These are phyloP conservation scores for Zaprionus camerounensis DNA, from an alignment of 1,140 invertebrate species.

Conservation along the genomic window DNA sequence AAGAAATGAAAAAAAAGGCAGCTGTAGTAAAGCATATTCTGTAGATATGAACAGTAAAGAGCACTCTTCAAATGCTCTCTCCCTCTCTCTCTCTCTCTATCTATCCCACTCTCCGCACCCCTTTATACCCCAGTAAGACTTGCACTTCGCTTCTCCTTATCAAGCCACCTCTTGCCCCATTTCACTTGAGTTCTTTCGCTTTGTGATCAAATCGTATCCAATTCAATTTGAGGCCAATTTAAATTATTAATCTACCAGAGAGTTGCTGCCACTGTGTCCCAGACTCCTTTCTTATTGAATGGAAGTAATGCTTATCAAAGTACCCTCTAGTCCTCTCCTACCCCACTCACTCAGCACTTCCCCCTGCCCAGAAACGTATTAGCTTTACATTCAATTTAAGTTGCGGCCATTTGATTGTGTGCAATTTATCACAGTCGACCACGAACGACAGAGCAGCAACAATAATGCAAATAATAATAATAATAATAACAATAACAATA, in stretches of 20 bases:
- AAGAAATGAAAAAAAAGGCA: too few species aligned
- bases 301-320: not conserved
- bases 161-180: not conserved
- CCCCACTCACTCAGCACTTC: not conserved
- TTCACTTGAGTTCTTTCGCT: conserved; percentile 8
- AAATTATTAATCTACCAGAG: conserved; percentile 28
- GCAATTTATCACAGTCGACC: conserved; percentile 57
- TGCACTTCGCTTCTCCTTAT: too few species aligned
- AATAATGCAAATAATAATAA: conserved; percentile 18
- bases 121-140: too few species aligned
- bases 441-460: not conserved
- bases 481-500: conserved; percentile 6
- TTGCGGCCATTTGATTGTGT: conserved; percentile 54
- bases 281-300: not conserved
- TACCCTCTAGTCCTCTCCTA: not conserved
- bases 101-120: not conserved
- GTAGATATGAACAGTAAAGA: not conserved
- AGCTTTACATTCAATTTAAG: conserved; percentile 43
- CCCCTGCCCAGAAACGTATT: not conserved
- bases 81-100: not conserved
- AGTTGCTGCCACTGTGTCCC: not conserved
- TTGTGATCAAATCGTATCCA: conserved; percentile 27
- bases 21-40: too few species aligned
- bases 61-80: not conserved
- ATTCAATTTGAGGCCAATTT: conserved; percentile 38